Evolutionary conservation across 2,888 invertebrate species (phyloP), one percentile per base, ranked within the genome.

Genomic region (Caenorhabditis sinica): DNA sequence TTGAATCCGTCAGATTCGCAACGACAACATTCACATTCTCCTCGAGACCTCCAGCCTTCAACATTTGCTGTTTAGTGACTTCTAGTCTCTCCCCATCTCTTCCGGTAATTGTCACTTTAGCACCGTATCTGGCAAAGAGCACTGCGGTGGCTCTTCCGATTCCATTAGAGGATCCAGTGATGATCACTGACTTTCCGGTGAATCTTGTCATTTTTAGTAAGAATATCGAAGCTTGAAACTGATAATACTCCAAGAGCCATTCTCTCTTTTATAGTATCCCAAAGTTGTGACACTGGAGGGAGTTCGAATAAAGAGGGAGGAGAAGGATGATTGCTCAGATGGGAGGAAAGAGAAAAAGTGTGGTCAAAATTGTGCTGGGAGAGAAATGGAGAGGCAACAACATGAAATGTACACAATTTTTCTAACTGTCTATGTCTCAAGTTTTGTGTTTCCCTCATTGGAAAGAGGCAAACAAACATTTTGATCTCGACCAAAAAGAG

Each of bases 131-230:
- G 3, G 61, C 61, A 15, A 61, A 61, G 9, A 61, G 40, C n/a
- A 61, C 61, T 0, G 80, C 80, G 1, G 80, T 53, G 13, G 45
- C 45, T 72, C 72, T 25, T 13, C 77, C 77, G 61, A 77, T 77
- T 36, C 77, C 77, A 13, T 36, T 71, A 8, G 77, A 77, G 11
- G 77, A 77, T 15, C 77, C 77, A n/a, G 68, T 77, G 51, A 77
- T 36, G 51, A 77, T 77, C 5, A 60, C 77, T 6, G 61, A 49
- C 61, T 77, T 77, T 15, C 51, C 51, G 15, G 77, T 15, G 40
- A 77, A 77, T 0, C 76, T 68, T 9, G 68, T 8, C 77, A 77
- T 77, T 28, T 28, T 68, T 15, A n/a, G n/a, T n/a, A n/a, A n/a
- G n/a, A n/a, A n/a, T n/a, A n/a, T n/a, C n/a, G 30, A 30, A n/a